phyloP scores from a whole-genome alignment of 2,888 invertebrate genomes.

The Mythimna pallens region DNA sequence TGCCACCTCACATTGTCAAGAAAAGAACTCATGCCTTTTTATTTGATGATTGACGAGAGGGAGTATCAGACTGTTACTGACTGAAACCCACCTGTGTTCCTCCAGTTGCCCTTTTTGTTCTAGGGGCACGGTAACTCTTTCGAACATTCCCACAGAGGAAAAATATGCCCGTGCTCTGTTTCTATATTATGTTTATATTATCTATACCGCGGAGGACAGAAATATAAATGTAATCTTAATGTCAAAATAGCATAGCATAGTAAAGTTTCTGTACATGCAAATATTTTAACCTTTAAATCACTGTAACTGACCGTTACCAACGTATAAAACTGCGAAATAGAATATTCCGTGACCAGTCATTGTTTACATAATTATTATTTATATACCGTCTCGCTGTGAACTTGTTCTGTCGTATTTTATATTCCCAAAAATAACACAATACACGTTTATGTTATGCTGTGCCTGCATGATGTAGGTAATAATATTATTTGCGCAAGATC shows the following conservation, averaged over 20 bases:
- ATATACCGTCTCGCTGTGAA: slow-evolving; percentile 58
- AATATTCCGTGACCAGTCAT: slow-evolving; percentile 49
- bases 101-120: not conserved
- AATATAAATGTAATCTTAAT: not conserved
- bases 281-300: not conserved
- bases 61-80: not conserved
- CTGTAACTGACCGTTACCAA: slow-evolving; percentile 3
- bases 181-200: not conserved
- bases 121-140: not conserved
- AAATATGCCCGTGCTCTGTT: too few relatives aligned
- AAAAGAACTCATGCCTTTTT: too few relatives aligned
- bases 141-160: too few relatives aligned
- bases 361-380: slow-evolving; percentile 59
- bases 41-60: too few relatives aligned
- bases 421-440: slow-evolving; percentile 55
- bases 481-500: not conserved
- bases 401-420: slow-evolving; percentile 57
- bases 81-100: not conserved
- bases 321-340: slow-evolving; percentile 57
- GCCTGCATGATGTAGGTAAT: not conserved
- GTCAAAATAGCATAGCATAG: not conserved
- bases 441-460: slow-evolving; percentile 28
- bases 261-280: not conserved
- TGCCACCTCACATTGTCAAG: too few relatives aligned
- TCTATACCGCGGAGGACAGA: not conserved